These are phyloP conservation scores for Micronisus gabar DNA, from an alignment of 2,113 vertebrate species.

Conservation along the genomic window DNA sequence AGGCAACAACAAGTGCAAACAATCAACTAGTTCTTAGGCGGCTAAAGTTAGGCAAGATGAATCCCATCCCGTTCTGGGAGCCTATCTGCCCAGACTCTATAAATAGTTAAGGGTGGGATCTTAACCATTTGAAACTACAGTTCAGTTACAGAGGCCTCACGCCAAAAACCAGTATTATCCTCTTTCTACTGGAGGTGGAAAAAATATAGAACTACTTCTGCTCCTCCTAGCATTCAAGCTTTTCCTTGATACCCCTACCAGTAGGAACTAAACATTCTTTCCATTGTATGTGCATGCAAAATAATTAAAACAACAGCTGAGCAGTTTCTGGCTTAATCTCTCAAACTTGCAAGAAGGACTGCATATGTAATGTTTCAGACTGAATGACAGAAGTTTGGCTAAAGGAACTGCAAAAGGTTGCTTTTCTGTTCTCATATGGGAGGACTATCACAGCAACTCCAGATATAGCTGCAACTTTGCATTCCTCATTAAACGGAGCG, in stretches of 20 bases:
- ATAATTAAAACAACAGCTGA: background rate
- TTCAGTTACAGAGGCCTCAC: background rate
- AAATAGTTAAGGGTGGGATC: background rate
- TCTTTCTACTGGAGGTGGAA: background rate
- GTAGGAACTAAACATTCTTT: background rate
- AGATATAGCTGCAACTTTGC: background rate
- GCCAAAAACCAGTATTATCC: background rate
- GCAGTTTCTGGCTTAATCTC: background rate
- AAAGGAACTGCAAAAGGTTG: background rate
- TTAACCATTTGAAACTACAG: background rate
- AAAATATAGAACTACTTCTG: background rate
- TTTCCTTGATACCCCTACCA: background rate
- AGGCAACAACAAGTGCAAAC: background rate
- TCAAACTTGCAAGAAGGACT: background rate
- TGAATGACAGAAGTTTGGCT: background rate
- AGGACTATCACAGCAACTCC: background rate
- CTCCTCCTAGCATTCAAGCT: background rate
- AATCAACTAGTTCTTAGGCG: background rate
- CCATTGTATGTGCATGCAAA: background rate
- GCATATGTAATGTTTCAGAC: background rate
- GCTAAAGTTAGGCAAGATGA: background rate
- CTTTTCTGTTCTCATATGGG: background rate
- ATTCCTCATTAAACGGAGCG: background rate
- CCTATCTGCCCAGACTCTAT: background rate
- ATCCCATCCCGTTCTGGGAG: background rate